Evolutionary conservation across 2,797 vertebrate genomes (phyloP), one percentile per base, ranked within the genome.

Genomic region (Eremophila alpestris): DNA sequence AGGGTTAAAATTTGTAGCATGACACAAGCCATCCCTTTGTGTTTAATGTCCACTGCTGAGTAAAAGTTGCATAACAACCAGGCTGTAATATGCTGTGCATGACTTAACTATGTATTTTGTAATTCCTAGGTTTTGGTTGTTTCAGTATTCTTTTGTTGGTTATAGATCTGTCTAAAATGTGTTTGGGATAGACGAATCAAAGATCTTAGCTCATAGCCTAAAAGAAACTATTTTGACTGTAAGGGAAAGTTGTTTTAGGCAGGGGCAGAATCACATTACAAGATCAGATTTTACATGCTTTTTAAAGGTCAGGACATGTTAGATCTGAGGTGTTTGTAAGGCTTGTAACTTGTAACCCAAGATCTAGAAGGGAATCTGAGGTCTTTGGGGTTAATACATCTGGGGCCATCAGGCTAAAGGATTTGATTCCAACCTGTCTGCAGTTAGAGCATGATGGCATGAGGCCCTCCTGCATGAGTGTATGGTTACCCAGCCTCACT

Each of bases 241-340:
- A 59, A 43, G 41, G 34, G 45, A 70, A 93, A 83, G 78, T 83
- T 74, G 71, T 20, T 85, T 73, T 76, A 70, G 45, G 77, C 56
- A 87, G 75, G 34, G 68, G 45, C 48, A 79, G 92, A 83, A 86
- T 93, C 85, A 34, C 23, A 4, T 92, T 90, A 83, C 70, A 60
- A 70, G 78, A 85, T 70, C 56, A 77, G 60, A 77, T 83, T 77
- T 90, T 91, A 55, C 46, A 27, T 64, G 46, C 34, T 65, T 92
- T 92, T 87, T 74, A 89, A 79, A 89, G 49, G 49, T 81, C 81
- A 56, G 49, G 58, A n/a, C 30, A 27, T 87, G 83, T 94, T 70
- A 77, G 75, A 74, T 85, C 45, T 80, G 45, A 26, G 22, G 20
- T 89, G n/a, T 48, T 84, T 70, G 26, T 49, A 64, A 92, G 56